Conservation (phyloP, 2,113 vertebrate genomes). For the Oenanthe melanoleuca region DNA sequence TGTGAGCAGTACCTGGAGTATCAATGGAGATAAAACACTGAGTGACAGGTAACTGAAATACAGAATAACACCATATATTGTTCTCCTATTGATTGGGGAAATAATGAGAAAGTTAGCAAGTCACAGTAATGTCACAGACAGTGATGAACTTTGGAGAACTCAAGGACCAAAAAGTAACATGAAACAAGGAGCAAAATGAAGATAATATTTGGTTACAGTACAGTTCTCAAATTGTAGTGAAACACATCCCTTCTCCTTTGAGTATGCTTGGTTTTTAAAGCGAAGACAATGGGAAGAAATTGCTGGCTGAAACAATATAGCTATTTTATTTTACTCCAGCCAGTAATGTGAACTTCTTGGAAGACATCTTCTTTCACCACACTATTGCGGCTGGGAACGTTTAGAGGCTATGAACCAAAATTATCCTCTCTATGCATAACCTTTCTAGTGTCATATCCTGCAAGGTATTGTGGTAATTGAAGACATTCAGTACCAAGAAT, state of each 20-base stretch:
- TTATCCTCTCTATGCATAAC: constrained; percentile 75
- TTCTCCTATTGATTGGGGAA: constrained; percentile 84
- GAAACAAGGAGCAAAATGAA: constrained; percentile 90
- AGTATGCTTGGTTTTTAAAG: constrained; percentile 87
- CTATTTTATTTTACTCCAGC: constrained; percentile 87
- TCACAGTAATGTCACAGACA: constrained; percentile 77
- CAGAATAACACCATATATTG: constrained; percentile 86
- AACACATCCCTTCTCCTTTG: constrained; percentile 87
- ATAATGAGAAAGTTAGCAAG: constrained; percentile 81
- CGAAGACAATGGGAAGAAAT: constrained; percentile 90
- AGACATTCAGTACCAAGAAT: constrained; percentile 42
- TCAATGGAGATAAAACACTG: constrained; percentile 85
- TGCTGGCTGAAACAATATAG: constrained; percentile 89
- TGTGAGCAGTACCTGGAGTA: constrained; percentile 82
- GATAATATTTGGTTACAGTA: constrained; percentile 94
- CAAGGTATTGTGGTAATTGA: constrained; percentile 52
- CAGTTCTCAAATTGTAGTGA: constrained; percentile 87
- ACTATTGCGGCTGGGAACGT: constrained; percentile 76
- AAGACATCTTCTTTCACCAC: constrained; percentile 98
- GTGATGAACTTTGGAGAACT: constrained; percentile 81
- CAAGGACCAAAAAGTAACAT: constrained; percentile 89
- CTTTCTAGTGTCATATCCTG: constrained; percentile 52
- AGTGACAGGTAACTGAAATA: constrained; percentile 81
- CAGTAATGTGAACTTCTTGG: constrained; percentile 97
- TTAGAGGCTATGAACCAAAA: constrained; percentile 84